Percentiles rank a stretch among this genome's conserved stretches.
Evolutionary conservation across 2,888 invertebrate genomes (phyloP).

Genomic region (Drosophila colorata): DNA sequence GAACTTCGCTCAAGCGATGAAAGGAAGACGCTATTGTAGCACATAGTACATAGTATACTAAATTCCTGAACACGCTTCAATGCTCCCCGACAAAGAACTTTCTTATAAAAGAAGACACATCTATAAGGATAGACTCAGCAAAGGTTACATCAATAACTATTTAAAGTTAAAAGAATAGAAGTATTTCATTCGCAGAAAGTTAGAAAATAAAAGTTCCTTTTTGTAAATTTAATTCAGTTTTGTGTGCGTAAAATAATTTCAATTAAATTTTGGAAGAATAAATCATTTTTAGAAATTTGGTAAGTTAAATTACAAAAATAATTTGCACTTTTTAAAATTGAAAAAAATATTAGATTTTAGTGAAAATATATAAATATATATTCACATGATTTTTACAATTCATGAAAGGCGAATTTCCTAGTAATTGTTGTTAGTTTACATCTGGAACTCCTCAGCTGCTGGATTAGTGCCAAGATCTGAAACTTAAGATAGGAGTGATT

Average conservation of each 20-base stretch:
- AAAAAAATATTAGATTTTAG: too few species aligned
- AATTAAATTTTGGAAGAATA: too few species aligned
- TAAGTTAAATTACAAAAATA: too few species aligned
- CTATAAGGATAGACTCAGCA: not conserved
- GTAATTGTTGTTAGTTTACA: not conserved
- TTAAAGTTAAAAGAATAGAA: not conserved
- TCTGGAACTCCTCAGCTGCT: constrained; percentile 12
- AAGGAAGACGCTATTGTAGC: not conserved
- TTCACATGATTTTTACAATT: not conserved
- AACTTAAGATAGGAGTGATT: constrained; percentile 20
- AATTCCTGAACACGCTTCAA: constrained; percentile 28
- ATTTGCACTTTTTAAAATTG: too few species aligned
- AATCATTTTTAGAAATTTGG: too few species aligned
- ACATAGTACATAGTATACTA: constrained; percentile 2
- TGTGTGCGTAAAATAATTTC: too few species aligned
- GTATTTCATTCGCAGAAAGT: not conserved
- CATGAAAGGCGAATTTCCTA: not conserved
- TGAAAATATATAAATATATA: too few species aligned
- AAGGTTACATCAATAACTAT: not conserved
- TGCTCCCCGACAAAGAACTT: constrained; percentile 26
- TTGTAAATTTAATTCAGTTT: too few species aligned
- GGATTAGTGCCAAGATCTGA: not conserved
- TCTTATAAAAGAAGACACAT: not conserved
- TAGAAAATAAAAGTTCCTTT: too few species aligned
- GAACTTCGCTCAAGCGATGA: constrained; percentile 6